Conservation (phyloP, 37 sponge, comb jelly and placozoan genomes). For the Cladorhizidae sp. region DNA sequence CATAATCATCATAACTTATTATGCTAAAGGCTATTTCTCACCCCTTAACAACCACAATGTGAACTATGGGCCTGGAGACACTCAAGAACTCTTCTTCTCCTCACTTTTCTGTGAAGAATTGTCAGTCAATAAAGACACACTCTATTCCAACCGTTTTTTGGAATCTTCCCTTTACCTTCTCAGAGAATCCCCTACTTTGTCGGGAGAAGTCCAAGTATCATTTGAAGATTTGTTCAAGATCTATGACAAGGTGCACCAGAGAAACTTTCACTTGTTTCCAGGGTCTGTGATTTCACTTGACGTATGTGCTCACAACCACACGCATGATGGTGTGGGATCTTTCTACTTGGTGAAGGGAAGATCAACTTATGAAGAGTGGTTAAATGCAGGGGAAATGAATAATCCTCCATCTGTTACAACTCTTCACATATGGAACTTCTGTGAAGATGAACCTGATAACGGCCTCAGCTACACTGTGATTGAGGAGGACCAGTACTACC, state of each 20-base stretch:
- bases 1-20: not conserved
- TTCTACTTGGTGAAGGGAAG: constrained; percentile 3
- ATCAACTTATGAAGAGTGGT: not conserved
- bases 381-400: not conserved
- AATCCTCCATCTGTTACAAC: not conserved
- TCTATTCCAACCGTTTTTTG: not conserved
- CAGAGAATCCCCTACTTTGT: not conserved
- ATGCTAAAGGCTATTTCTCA: not conserved
- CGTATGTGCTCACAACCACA: not conserved
- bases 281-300: not conserved
- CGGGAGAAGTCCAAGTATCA: not conserved
- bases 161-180: constrained; percentile 2
- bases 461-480: not conserved
- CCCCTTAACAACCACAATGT: not conserved
- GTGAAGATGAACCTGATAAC: not conserved
- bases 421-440: not conserved
- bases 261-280: not conserved
- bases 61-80: constrained; percentile 8
- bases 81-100: not conserved
- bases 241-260: not conserved
- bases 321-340: not conserved
- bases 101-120: constrained; percentile 7
- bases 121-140: not conserved
- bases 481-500: constrained; percentile 8
- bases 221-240: not conserved